Conservation (phyloP, 35 echinoderm and acorn worm genomes). For the Diadema setosum region DNA sequence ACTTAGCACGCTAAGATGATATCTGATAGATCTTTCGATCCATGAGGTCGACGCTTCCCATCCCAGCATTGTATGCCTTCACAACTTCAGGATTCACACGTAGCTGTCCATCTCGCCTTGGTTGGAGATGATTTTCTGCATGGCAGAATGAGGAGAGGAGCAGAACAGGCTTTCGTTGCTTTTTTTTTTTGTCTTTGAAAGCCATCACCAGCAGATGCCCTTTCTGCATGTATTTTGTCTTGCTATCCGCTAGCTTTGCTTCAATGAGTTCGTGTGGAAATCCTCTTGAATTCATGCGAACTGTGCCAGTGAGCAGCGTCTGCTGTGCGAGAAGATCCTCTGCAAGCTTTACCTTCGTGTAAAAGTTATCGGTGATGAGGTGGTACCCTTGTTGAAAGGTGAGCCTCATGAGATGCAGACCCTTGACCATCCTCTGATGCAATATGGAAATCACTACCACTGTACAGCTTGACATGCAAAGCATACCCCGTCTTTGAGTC, state of each 20-base stretch:
- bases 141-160: not conserved
- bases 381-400: not conserved
- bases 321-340: not conserved
- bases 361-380: not conserved
- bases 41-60: not conserved
- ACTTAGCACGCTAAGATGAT: not conserved
- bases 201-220: not conserved
- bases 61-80: not conserved
- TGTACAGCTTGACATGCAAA: not conserved
- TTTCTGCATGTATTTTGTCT: not conserved
- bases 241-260: not conserved
- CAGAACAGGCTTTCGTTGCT: not conserved
- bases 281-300: not conserved
- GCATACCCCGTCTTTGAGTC: not conserved
- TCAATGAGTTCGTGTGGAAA: not conserved
- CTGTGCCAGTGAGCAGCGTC: not conserved
- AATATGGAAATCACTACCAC: not conserved
- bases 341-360: not conserved
- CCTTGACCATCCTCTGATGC: not conserved
- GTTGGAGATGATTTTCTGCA: not conserved
- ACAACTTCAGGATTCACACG: not conserved
- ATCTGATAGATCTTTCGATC: not conserved
- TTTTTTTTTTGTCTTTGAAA: not conserved
- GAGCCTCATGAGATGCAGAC: not conserved
- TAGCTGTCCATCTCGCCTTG: not conserved